Base-by-base conservation (phyloP, 2,797 vertebrate species). In the Menidia menidia region DNA sequence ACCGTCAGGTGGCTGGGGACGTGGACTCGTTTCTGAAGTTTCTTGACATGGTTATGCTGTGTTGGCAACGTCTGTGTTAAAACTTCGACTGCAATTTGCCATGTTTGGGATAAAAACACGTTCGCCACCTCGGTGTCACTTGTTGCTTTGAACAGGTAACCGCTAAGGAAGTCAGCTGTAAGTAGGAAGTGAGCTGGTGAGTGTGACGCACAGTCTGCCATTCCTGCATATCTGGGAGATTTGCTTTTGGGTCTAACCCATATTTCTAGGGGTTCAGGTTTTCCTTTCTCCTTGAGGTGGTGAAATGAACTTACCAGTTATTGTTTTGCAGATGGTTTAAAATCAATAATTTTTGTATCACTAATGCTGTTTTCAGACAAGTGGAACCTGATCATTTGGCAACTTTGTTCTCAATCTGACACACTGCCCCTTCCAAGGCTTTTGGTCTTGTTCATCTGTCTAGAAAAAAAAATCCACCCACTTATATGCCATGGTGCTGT, bases 121-220 rank as follows among this genome's bases (percentile, higher is more conserved):
- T 0, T 41, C 0, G 52, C 19, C 0, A 25, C 54, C 1, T 2
- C 19, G n/a, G 14, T 54, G 39, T 19, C 32, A 58, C 19, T 54
- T 18, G 13, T 41, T 68, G 67, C 6, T 0, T n/a, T 1, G n/a
- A 56, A 30, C 15, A 51, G 1, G 55, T 69, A 72, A 56, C 58
- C 10, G 41, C 72, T 64, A 56, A 81, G 83, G 84, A 88, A 89
- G 88, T 85, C 71, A 65, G 54, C 45, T 83, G 60, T 14, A 58
- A 79, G 70, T 75, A 88, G 87, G 91, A 90, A 91, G 87, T 88
- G 61, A 67, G 42, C 5, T 19, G 65, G 66, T 39, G 39, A 68
- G 15, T 0, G 42, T 75, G 74, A 82, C 78, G 50, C 71, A 25
- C 33, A 64, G 39, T 54, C 14, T 19, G 56, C 68, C 63, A 77